A percentile compares a stretch with the other conserved stretches of the same genome.
Evolutionary conservation across 1,140 invertebrate genomes (phyloP).

Genomic region (Drosophila insularis): DNA sequence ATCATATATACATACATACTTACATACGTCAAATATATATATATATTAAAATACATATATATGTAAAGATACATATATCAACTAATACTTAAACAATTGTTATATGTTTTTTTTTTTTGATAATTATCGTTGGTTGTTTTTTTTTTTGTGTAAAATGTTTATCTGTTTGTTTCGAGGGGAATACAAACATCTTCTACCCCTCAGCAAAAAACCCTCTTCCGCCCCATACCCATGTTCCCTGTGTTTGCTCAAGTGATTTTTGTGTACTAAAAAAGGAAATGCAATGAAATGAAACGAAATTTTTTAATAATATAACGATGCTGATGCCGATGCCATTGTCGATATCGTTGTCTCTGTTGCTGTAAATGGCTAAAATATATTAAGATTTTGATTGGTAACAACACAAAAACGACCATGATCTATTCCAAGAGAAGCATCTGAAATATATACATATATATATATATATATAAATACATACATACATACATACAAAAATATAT

Average conservation of each 20-base stretch:
- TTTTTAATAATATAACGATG: neutral
- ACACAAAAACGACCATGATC: conserved; percentile 9
- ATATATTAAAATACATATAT: conserved; percentile 15
- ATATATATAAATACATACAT: neutral
- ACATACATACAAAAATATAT: conserved; percentile 47
- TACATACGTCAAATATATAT: conserved; percentile 12
- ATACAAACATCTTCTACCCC: conserved; percentile 15
- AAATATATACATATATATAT: conserved; percentile 16
- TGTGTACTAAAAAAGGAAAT: conserved; percentile 54
- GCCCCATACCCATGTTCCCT: conserved; percentile 30
- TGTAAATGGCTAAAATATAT: conserved; percentile 35
- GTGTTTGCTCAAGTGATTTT: conserved; percentile 58
- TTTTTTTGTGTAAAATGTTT: conserved; percentile 6
- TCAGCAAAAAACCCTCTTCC: neutral
- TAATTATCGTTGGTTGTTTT: conserved; percentile 44
- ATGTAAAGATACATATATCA: conserved; percentile 29
- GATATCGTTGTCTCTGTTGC: neutral
- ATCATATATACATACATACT: conserved; percentile 27
- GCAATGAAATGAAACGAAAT: conserved; percentile 24
- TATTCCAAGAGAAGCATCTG: conserved; percentile 28
- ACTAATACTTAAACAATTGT: conserved; percentile 55
- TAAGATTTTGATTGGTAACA: conserved; percentile 13
- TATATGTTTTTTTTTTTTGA: conserved; percentile 34
- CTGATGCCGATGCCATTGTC: neutral
- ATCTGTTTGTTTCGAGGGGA: conserved; percentile 31